Evolutionary conservation across 2,113 vertebrate species (phyloP).

Genomic region (Cynocephalus volans): DNA sequence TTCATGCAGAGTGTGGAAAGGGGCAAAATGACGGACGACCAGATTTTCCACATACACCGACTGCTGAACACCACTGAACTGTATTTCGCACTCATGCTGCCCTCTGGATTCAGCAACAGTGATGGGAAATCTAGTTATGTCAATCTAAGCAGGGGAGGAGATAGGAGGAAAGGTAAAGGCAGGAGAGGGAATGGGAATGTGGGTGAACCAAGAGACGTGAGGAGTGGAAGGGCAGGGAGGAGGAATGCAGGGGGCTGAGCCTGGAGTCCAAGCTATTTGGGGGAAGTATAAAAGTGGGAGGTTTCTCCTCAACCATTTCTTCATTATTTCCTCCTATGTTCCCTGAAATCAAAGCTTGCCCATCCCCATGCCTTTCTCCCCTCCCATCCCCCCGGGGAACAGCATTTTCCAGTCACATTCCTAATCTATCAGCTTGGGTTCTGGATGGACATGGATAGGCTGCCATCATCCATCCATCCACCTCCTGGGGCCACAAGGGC

Average conservation of each 20-base stretch:
- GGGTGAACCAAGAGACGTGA: not conserved
- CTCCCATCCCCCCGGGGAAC: not conserved
- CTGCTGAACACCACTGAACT: not conserved
- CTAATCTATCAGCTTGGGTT: slow-evolving; percentile 67
- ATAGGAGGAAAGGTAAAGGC: not conserved
- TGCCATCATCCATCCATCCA: slow-evolving; percentile 84
- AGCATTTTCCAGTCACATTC: not conserved
- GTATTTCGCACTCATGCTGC: not conserved
- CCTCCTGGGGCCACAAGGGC: slow-evolving; percentile 75
- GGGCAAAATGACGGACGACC: not conserved
- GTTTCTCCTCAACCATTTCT: not conserved
- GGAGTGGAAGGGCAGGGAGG: not conserved
- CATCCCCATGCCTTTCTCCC: slow-evolving; percentile 29
- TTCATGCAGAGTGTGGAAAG: not conserved
- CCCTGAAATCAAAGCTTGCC: not conserved
- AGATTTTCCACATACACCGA: not conserved
- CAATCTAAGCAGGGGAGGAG: not conserved
- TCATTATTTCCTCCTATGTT: not conserved
- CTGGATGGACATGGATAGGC: slow-evolving; percentile 79
- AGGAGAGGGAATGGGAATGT: not conserved
- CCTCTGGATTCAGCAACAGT: slow-evolving; percentile 3
- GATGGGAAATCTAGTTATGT: not conserved
- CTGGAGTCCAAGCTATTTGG: not conserved
- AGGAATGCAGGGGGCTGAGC: not conserved
- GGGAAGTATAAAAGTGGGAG: not conserved